Base-by-base conservation (phyloP, 2,797 vertebrate species). In the Odontamblyopus rebecca region DNA sequence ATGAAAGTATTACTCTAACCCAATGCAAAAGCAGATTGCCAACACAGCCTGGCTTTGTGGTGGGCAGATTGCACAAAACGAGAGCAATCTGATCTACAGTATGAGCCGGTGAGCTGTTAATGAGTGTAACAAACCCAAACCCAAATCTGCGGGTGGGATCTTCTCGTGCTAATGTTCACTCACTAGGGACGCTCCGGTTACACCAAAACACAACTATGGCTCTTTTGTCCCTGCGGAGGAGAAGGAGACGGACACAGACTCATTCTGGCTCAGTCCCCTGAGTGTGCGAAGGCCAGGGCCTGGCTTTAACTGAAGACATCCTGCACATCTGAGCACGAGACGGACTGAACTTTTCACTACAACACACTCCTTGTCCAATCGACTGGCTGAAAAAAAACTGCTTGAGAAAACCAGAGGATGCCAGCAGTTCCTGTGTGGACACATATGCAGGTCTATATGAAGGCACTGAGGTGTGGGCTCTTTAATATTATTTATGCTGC, bases 361-460 rank as follows among this genome's bases (percentile, higher is more conserved):
- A 88, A 86, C 44, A 65, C n/a, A 59, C 72, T 77, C 76, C 72
- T 83, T 88, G 84, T 89, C 30, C 48, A 9, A 41, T 68, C 26
- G 0, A 7, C 71, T 30, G 32, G 81, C 74, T 70, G 70, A 61
- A 77, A 78, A 68, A 56, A 61, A 29, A 9, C 35, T 9, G 16
- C 44, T 56, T 2, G 68, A 67, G 73, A 78, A 64, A 72, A 38
- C 63, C 23, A 27, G 54, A 29, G 62, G 68, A 86, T 70, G 74
- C 78, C 81, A 83, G 74, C 68, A 13, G 67, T 67, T 73, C 61
- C 54, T 74, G 69, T 75, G 70, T 72, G 69, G 63, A 73, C 66
- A 27, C 50, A 41, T 66, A 67, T 61, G 61, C 50, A 51, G 19
- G 32, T 27, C 30, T 67, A 27, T 60, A 27, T 56, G 64, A 64